Evolutionary conservation across 2,113 vertebrate genomes (phyloP), one percentile per base, ranked within the genome.

Genomic region (Lamprotornis superbus): DNA sequence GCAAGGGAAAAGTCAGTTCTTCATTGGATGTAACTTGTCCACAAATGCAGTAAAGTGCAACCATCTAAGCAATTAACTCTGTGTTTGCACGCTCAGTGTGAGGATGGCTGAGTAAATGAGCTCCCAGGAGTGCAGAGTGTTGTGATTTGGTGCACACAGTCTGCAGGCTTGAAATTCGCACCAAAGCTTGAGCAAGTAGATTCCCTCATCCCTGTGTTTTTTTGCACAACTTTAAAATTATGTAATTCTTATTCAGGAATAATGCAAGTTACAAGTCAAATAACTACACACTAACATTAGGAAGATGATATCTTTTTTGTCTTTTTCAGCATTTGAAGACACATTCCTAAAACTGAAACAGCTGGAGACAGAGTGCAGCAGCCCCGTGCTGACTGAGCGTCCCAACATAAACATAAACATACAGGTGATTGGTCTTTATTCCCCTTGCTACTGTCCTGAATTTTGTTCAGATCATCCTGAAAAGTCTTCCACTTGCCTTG

Each of bases 341-440:
- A 90, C 97, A 2, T 97, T 98, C n/a, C 97, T 98, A 74, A 99
- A 98, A 59, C 97, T 99, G 90, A 99, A 98, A 52, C 98, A 98
- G 82, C 94, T 99, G 94, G 98, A 99, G 87, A 68, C 97, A 53
- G 98, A 99, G 76, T 25, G 16, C 78, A 97, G 77, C 79, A 97
- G 82, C 61, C 89, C 97, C 0, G 33, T 96, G 56, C 95, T 65
- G 0, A 11, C 81, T 2, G 71, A 98, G 39, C 96, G 31, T 94
- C 97, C 98, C 74, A 98, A 97, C 2, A 1, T 98, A 63, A 98
- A 98, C 40, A 81, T 99, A 68, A 99, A 99, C 2, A 10, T 99
- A 35, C 99, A 99, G 99, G 99, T 99, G 97, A 47, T 60, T 24
- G 23, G 12, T 18, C 42, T 59, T 78, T 35, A 8, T 64, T 59